Base-by-base conservation (phyloP, 1,140 invertebrate genomes). In the Aphaenogaster floridana region DNA sequence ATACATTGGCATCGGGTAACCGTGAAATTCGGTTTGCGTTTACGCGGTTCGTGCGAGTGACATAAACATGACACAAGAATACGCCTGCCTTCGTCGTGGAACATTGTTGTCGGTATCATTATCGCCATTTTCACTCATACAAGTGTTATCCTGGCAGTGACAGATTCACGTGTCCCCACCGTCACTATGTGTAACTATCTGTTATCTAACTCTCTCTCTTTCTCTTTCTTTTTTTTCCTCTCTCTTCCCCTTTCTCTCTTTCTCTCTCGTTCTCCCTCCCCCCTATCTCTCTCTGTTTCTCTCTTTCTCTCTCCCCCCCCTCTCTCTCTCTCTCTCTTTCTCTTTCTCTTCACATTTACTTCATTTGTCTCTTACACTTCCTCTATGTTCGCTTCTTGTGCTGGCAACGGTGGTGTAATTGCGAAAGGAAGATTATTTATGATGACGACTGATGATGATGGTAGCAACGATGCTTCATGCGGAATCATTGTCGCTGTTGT, bases 401-500 rank as follows among this genome's bases (percentile, higher is more conserved):
- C 83, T 74, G 84, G 61, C 89, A 85, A 78, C 87, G 69, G 89
- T 90, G 85, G 87, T 50, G 2, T 84, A 61, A 63, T 42, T 63
- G 42, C 6, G 77, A 90, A 80, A 89, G 81, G 72, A 72, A 84
- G 68, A 61, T 61, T 61, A 21, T 48, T 84, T 76, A 79, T 76
- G 71, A 50, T 61, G 72, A 57, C 42, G 57, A 61, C 9, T 61
- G 28, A 48, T 59, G 80, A 7, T 48, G n/a, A 42, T n/a, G n/a
- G 36, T 69, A 83, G 68, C 69, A 52, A 74, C 17, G 68, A 71
- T 79, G 88, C 78, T 89, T 89, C 69, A 61, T 80, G 48, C 59
- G 63, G 50, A 79, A 50, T 72, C 86, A 64, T 80, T 91, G 72
- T 84, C 74, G 71, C 54, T 91, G 50, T 90, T 81, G 88, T 77